These are phyloP conservation scores for Pelosia muscerda DNA, from an alignment of 2,888 invertebrate species.

Conservation along the genomic window DNA sequence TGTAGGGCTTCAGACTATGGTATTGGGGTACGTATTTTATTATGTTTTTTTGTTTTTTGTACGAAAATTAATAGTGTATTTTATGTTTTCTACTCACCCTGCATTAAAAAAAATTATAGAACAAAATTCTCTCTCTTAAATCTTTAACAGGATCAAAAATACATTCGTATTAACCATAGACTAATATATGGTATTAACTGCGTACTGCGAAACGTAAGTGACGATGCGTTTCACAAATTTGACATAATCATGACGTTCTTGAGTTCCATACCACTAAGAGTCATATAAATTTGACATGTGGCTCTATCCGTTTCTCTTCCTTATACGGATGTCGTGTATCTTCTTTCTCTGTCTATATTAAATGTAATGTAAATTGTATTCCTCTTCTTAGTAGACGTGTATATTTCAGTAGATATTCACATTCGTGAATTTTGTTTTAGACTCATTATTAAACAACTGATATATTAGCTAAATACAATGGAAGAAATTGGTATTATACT, in stretches of 20 bases:
- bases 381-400: not conserved
- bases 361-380: constrained; percentile 29
- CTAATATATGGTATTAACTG: not conserved
- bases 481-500: constrained; percentile 94
- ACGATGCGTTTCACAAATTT: constrained; percentile 60
- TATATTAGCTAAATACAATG: constrained; percentile 81
- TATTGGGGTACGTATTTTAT: no score
- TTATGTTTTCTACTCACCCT: no score
- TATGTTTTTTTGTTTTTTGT: no score
- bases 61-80: no score
- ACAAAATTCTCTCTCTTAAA: no score
- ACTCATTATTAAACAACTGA: not conserved
- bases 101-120: no score
- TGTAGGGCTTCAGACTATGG: no score
- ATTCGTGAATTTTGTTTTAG: constrained; percentile 8
- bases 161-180: no score
- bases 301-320: constrained; percentile 21
- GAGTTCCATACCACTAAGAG: not conserved
- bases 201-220: constrained; percentile 52
- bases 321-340: not conserved
- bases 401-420: not conserved
- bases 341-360: constrained; percentile 18
- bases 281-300: constrained; percentile 22
- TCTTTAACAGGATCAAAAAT: no score
- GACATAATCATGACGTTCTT: constrained; percentile 30